Conservation (phyloP, 2,113 vertebrate genomes). For the Aphyosemion australe region DNA sequence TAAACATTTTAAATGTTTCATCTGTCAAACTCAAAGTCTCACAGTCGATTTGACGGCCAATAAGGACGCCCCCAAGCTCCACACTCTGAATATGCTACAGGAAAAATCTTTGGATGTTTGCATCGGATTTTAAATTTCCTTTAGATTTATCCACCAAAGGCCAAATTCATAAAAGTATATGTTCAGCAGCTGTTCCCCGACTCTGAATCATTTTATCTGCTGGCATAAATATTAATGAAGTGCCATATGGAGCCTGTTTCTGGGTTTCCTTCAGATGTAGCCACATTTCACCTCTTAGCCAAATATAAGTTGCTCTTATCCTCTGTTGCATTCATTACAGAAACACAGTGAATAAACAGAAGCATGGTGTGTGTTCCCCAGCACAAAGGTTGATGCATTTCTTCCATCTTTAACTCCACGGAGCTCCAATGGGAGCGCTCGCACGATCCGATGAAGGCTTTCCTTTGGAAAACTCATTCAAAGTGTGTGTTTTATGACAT, state of each 20-base stretch:
- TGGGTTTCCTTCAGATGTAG: neutral
- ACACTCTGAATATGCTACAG: too few relatives aligned
- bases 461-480: constrained; percentile 6
- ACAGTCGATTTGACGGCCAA: too few relatives aligned
- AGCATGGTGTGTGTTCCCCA: neutral
- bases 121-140: too few relatives aligned
- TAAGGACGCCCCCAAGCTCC: too few relatives aligned
- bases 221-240: constrained; percentile 22
- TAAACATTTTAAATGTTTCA: too few relatives aligned
- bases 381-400: constrained; percentile 21
- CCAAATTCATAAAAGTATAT: neutral
- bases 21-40: too few relatives aligned
- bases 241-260: constrained; percentile 13
- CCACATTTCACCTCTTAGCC: constrained; percentile 2
- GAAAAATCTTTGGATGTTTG: too few relatives aligned
- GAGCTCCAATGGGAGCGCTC: neutral
- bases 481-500: constrained; percentile 19
- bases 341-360: constrained; percentile 8
- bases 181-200: constrained; percentile 20
- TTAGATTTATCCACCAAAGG: neutral
- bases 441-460: constrained; percentile 1
- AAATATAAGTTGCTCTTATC: neutral
- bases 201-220: constrained; percentile 9
- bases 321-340: constrained; percentile 10
- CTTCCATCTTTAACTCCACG: constrained; percentile 26